phyloP scores from a whole-genome alignment of 2,888 invertebrate species.

The Mesorhabditis sp. region DNA sequence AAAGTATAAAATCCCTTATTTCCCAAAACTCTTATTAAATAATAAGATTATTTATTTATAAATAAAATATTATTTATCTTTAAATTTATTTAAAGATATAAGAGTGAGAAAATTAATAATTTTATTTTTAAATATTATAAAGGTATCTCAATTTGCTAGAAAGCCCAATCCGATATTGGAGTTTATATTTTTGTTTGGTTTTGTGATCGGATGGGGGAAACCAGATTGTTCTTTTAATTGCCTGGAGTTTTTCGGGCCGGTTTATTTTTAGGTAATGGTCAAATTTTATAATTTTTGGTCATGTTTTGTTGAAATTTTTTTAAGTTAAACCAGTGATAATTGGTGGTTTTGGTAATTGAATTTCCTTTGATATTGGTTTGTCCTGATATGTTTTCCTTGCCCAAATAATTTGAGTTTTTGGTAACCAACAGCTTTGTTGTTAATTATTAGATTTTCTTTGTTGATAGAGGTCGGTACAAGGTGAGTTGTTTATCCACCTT shows the following conservation, averaged over 20 bases:
- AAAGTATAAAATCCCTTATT: too few species aligned
- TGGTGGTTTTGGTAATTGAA: slow-evolving; percentile 79
- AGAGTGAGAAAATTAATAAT: too few species aligned
- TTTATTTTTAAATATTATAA: slow-evolving; percentile 32
- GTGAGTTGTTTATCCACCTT: slow-evolving; percentile 76
- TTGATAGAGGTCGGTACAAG: slow-evolving; percentile 74
- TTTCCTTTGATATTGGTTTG: slow-evolving; percentile 75
- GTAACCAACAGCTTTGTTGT: slow-evolving; percentile 71
- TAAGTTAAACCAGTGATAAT: slow-evolving; percentile 64
- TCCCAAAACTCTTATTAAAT: too few species aligned
- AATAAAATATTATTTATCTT: too few species aligned
- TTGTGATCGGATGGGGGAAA: slow-evolving; percentile 71
- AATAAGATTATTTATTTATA: slow-evolving; percentile 11
- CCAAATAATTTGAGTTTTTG: slow-evolving; percentile 83
- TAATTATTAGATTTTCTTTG: slow-evolving; percentile 69
- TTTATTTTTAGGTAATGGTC: slow-evolving; percentile 71
- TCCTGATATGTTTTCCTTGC: slow-evolving; percentile 78
- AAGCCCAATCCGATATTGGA: slow-evolving; percentile 69
- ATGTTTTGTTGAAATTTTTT: slow-evolving; percentile 79
- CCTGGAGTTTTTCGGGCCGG: slow-evolving; percentile 71
- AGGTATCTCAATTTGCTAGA: slow-evolving; percentile 42
- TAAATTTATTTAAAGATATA: too few species aligned
- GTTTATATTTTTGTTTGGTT: slow-evolving; percentile 68
- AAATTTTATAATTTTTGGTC: slow-evolving; percentile 76
- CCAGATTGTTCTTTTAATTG: slow-evolving; percentile 73